These are phyloP conservation scores for Spinus olivaceus DNA, from an alignment of 2,797 vertebrate species.

Conservation along the genomic window DNA sequence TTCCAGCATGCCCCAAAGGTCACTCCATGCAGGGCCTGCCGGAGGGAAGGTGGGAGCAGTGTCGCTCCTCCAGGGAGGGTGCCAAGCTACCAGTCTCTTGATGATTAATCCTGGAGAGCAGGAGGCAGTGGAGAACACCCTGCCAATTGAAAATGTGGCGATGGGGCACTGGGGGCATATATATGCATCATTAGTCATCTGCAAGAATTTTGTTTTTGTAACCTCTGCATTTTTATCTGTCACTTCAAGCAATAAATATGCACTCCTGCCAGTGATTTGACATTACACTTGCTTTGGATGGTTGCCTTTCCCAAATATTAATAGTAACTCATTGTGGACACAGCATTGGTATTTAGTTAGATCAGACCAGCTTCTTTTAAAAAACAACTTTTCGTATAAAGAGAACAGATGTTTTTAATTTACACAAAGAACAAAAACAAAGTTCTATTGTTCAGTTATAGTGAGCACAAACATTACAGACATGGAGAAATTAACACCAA, in stretches of 20 bases:
- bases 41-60: background rate
- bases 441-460: constrained; percentile 59
- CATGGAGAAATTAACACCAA: constrained; percentile 52
- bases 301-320: constrained; percentile 77
- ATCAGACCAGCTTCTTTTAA: constrained; percentile 72
- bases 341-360: constrained; percentile 74
- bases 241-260: constrained; percentile 74
- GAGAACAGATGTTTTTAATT: constrained; percentile 70
- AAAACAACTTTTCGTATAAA: constrained; percentile 63
- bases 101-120: constrained; percentile 21
- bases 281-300: constrained; percentile 77
- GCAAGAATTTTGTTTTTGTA: constrained; percentile 74
- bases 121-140: background rate
- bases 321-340: constrained; percentile 77
- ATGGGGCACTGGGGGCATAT: constrained; percentile 59
- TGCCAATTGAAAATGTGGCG: constrained; percentile 37
- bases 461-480: constrained; percentile 59
- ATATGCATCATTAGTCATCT: constrained; percentile 62
- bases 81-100: constrained; percentile 36
- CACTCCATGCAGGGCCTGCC: background rate
- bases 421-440: constrained; percentile 61
- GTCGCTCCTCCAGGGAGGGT: background rate
- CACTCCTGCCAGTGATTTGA: constrained; percentile 74
- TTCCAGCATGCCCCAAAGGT: background rate
- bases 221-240: constrained; percentile 78